Evolutionary conservation across 2,888 invertebrate species (phyloP), one percentile per base, ranked within the genome.

Genomic region (Deilephila elpenor): DNA sequence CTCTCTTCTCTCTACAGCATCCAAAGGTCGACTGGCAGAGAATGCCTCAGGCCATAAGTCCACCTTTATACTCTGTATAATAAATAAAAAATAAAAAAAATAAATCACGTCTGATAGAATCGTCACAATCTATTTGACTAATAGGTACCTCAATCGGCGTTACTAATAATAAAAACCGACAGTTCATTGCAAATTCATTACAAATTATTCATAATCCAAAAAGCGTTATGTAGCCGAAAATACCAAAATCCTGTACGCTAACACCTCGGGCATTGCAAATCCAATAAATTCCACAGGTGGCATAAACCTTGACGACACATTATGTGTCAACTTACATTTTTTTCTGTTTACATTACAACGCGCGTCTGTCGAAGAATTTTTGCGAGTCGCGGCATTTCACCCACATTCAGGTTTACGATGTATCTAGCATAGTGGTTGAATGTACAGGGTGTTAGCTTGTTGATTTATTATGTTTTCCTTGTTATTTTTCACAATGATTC

Each of bases 401-500:
- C 67, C 73, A 76, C 79, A 80, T 79, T 74, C 76, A 74, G 78
- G 78, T 85, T 86, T 84, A 86, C 81, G 83, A 83, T 80, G 77
- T 82, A 82, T 83, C 80, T 81, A 77, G 76, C 78, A 76, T 82
- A 78, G 79, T 78, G 78, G 81, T 82, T 79, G 81, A 76, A 76
- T 25, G 37, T 79, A 76, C 78, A 85, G 85, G 71, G 74, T 80
- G 82, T 82, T 84, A 81, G 75, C 76, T 75, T 73, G 71, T 80
- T 86, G 87, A 88, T 87, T 84, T 88, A 86, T 84, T 80, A 80
- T 81, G 78, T 78, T 74, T 75, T 76, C 76, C 75, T 77, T 71
- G 74, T 74, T 79, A 76, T 75, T 77, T 74, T 75, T 75, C 73
- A 62, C 77, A 77, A 79, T 80, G 79, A 81, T 81, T 75, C 76